Conservation (phyloP, 2,888 invertebrate species). For the Caenorhabditis sp. region DNA sequence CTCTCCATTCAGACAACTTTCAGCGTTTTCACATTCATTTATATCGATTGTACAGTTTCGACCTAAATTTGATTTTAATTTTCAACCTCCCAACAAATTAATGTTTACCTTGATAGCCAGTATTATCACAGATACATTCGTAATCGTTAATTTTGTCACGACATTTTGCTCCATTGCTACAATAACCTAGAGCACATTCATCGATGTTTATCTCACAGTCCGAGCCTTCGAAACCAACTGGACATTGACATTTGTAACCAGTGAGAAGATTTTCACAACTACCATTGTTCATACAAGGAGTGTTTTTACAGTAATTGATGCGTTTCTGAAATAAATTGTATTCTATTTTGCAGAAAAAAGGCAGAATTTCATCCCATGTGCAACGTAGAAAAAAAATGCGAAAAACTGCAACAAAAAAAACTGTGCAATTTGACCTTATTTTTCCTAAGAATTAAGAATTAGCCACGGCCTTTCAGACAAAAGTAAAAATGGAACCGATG, state of each 20-base stretch:
- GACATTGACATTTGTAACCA: conserved; percentile 71
- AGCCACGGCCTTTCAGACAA: too few species aligned
- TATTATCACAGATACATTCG: conserved; percentile 63
- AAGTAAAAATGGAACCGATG: too few species aligned
- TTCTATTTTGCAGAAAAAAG: too few species aligned
- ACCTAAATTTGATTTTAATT: conserved; percentile 25
- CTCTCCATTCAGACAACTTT: conserved; percentile 61
- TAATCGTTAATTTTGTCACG: conserved; percentile 64
- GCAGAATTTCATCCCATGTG: too few species aligned
- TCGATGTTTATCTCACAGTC: conserved; percentile 66
- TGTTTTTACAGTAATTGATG: conserved; percentile 60
- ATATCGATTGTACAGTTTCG: conserved; percentile 63
- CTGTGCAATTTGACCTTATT: too few species aligned
- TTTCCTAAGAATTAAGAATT: too few species aligned
- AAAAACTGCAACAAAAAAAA: too few species aligned
- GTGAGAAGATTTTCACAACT: conserved; percentile 84
- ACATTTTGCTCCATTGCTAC: conserved; percentile 59
- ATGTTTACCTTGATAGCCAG: conserved; percentile 51
- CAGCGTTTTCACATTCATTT: conserved; percentile 59
- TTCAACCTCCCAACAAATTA: not conserved
- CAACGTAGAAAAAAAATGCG: too few species aligned
- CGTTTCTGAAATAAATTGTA: too few species aligned
- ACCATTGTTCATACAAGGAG: conserved; percentile 75
- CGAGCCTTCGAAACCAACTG: conserved; percentile 60
- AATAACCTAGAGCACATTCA: conserved; percentile 60